phyloP scores from a whole-genome alignment of 2,797 vertebrate genomes.

The Lycodopsis pacificus region DNA sequence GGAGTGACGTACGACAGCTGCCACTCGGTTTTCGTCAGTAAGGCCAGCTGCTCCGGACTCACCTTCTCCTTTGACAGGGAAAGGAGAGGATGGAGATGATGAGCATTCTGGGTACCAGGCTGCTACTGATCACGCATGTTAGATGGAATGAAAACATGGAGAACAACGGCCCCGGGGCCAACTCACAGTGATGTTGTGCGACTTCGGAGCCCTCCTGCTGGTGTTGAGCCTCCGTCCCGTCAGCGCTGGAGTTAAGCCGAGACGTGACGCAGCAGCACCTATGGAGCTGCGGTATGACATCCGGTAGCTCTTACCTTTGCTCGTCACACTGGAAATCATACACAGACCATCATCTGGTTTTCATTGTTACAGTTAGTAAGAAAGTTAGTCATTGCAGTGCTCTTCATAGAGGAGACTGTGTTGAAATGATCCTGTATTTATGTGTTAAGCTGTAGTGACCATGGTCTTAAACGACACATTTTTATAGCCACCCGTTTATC shows the following conservation, averaged over 20 bases:
- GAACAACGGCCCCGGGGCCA: background rate
- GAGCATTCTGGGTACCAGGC: background rate
- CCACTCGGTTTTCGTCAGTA: slow-evolving; percentile 89
- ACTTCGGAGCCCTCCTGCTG: slow-evolving; percentile 71
- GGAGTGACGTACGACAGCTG: slow-evolving; percentile 92
- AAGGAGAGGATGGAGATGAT: background rate
- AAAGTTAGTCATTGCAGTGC: background rate
- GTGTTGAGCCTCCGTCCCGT: slow-evolving; percentile 70
- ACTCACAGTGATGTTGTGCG: slow-evolving; percentile 75
- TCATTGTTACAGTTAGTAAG: background rate
- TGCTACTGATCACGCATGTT: background rate
- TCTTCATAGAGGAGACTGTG: background rate
- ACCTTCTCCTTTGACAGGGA: slow-evolving; percentile 76
- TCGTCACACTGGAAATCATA: slow-evolving; percentile 58
- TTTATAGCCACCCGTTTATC: background rate
- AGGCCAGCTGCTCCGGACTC: slow-evolving; percentile 77
- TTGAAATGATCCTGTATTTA: background rate
- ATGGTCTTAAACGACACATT: background rate
- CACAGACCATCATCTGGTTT: background rate
- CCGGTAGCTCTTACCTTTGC: slow-evolving; percentile 74
- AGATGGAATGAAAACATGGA: background rate
- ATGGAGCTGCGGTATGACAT: slow-evolving; percentile 75
- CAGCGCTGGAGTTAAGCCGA: slow-evolving; percentile 69
- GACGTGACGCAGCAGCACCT: slow-evolving; percentile 65
- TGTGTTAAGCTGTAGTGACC: background rate